These are phyloP conservation scores for Pseudorhombus dupliciocellatus DNA, from an alignment of 2,113 vertebrate species.

Conservation along the genomic window DNA sequence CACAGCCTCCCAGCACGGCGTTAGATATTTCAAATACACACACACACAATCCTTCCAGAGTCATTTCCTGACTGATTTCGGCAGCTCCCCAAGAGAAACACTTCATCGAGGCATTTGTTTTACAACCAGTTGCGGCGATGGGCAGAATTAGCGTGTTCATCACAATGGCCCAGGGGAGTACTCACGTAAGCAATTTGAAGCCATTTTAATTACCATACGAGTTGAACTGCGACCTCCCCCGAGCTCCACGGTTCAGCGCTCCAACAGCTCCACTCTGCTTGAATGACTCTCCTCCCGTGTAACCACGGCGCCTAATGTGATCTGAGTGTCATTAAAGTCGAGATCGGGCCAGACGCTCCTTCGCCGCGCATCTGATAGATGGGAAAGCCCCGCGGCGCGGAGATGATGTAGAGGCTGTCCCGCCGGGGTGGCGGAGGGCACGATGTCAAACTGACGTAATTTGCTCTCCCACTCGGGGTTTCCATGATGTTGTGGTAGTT, in stretches of 20 bases:
- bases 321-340: conserved; percentile 53
- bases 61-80: not conserved
- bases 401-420: conserved; percentile 36
- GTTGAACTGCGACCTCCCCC: conserved; percentile 54
- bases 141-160: conserved; percentile 30
- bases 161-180: conserved; percentile 24
- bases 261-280: conserved; percentile 16
- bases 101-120: not conserved
- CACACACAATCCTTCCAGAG: not conserved
- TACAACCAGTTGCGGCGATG: conserved; percentile 13
- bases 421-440: conserved; percentile 9
- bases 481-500: conserved; percentile 5
- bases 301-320: conserved; percentile 37
- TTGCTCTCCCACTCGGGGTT: conserved; percentile 20
- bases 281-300: conserved; percentile 35
- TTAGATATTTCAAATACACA: no score
- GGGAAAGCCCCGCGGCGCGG: conserved; percentile 28
- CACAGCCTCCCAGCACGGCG: no score
- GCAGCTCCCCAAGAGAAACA: not conserved
- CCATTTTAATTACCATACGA: conserved; percentile 63
- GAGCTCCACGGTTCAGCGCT: conserved; percentile 9
- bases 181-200: conserved; percentile 28
- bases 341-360: conserved; percentile 14
- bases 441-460: conserved; percentile 27
- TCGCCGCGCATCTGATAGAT: conserved; percentile 27